Evolutionary conservation across 2,797 vertebrate species (phyloP).

Genomic region (Enteromius treurensis): DNA sequence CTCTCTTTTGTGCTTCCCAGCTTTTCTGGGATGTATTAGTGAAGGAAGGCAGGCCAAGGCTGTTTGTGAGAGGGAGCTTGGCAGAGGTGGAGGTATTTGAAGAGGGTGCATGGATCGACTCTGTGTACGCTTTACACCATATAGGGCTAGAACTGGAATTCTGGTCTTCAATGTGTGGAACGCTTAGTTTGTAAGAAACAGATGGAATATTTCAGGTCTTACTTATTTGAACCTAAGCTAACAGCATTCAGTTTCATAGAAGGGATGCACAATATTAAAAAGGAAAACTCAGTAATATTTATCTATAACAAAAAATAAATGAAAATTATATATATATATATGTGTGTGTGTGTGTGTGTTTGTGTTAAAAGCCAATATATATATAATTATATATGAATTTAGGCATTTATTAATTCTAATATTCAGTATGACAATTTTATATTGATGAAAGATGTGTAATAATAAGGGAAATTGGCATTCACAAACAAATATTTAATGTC

Average conservation of each 20-base stretch:
- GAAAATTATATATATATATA: too few species aligned
- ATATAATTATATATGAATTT: too few species aligned
- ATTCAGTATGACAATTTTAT: too few species aligned
- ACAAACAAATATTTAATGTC: too few species aligned
- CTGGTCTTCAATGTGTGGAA: slow-evolving; percentile 21
- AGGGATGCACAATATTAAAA: background rate
- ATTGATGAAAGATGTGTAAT: too few species aligned
- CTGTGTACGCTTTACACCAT: slow-evolving; percentile 51
- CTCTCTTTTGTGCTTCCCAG: background rate
- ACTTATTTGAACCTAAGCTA: background rate
- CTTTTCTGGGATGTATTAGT: slow-evolving; percentile 49
- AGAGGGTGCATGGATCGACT: slow-evolving; percentile 40
- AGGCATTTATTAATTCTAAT: too few species aligned
- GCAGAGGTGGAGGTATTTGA: slow-evolving; percentile 45
- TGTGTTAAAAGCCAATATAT: too few species aligned
- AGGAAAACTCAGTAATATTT: background rate
- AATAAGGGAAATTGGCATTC: too few species aligned
- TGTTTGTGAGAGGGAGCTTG: slow-evolving; percentile 45
- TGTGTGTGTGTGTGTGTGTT: too few species aligned
- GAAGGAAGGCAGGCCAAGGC: slow-evolving; percentile 23
- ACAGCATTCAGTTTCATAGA: background rate
- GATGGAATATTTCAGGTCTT: background rate
- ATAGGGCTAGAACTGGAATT: slow-evolving; percentile 53
- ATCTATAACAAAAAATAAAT: background rate
- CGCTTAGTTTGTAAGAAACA: slow-evolving; percentile 27